Percentiles rank a stretch among this genome's conserved stretches.
These are phyloP conservation scores for Willisornis vidua DNA, from an alignment of 2,113 vertebrate species.

Conservation along the genomic window DNA sequence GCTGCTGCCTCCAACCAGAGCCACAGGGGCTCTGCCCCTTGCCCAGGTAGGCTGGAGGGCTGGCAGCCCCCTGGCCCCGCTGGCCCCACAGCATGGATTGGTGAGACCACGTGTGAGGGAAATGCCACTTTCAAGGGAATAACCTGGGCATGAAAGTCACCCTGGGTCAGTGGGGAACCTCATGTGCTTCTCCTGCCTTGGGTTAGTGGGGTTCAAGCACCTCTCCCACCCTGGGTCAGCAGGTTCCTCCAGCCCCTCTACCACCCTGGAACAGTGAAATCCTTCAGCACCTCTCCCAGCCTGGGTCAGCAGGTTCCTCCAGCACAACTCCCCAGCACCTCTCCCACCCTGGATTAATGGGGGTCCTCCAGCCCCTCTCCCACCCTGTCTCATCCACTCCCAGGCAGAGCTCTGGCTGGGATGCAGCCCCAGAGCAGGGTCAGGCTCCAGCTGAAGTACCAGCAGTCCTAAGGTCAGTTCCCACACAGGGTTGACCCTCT, in stretches of 20 bases:
- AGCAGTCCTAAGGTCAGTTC: not conserved
- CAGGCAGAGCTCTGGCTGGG: not conserved
- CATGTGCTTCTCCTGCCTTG: not conserved
- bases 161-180: not conserved
- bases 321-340: too few relatives aligned
- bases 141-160: fast-evolving
- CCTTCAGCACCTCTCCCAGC: not conserved
- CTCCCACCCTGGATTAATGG: too few relatives aligned
- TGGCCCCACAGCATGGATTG: fast-evolving
- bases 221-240: not conserved
- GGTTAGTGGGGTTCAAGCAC: not conserved
- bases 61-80: not conserved
- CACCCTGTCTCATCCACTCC: not conserved
- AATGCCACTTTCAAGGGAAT: fast-evolving
- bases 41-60: not conserved
- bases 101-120: fast-evolving
- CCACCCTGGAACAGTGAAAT: not conserved
- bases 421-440: not conserved
- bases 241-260: not conserved
- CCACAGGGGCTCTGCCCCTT: not conserved
- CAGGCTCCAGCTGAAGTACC: not conserved
- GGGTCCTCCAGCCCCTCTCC: not conserved
- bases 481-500: not conserved
- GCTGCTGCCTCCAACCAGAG: not conserved
- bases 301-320: too few relatives aligned